Evolutionary conservation across 2,888 invertebrate genomes (phyloP).

Genomic region (Dryocosmus kuriphilus): DNA sequence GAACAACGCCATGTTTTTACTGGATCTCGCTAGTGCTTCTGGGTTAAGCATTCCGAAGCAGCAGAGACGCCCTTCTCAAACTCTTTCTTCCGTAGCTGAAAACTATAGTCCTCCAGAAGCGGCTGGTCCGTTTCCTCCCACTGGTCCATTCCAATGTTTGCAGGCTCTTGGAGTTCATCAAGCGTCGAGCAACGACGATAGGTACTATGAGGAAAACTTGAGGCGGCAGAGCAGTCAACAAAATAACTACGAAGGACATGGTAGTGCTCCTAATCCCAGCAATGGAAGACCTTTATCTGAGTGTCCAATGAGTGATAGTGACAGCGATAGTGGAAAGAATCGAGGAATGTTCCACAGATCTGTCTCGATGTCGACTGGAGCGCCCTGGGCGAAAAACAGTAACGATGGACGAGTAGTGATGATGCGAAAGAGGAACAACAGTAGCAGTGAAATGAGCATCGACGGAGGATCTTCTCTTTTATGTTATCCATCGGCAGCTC

Average conservation of each 20-base stretch:
- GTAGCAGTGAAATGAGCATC: conserved; percentile 82
- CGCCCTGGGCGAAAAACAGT: conserved; percentile 81
- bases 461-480: conserved; percentile 88
- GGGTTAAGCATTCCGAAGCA: conserved; percentile 78
- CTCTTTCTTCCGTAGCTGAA: conserved; percentile 80
- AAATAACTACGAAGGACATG: conserved; percentile 68
- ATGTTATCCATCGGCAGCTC: conserved; percentile 92
- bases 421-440: conserved; percentile 85
- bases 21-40: conserved; percentile 91
- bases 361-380: conserved; percentile 90
- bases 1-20: conserved; percentile 95
- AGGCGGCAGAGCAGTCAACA: conserved; percentile 77
- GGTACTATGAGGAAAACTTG: conserved; percentile 78
- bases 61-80: conserved; percentile 73
- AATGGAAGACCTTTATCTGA: conserved; percentile 79
- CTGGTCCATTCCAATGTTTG: conserved; percentile 82
- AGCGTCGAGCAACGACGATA: conserved; percentile 70
- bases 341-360: conserved; percentile 88
- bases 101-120: conserved; percentile 80
- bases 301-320: conserved; percentile 79
- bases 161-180: conserved; percentile 78
- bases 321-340: conserved; percentile 79
- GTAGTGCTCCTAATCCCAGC: conserved; percentile 61
- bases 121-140: conserved; percentile 79
- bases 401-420: conserved; percentile 81